A percentile compares a stretch with the other conserved stretches of the same genome.
These are phyloP conservation scores for Rhizoglyphus robini DNA, from an alignment of 1,140 invertebrate species.

Conservation along the genomic window DNA sequence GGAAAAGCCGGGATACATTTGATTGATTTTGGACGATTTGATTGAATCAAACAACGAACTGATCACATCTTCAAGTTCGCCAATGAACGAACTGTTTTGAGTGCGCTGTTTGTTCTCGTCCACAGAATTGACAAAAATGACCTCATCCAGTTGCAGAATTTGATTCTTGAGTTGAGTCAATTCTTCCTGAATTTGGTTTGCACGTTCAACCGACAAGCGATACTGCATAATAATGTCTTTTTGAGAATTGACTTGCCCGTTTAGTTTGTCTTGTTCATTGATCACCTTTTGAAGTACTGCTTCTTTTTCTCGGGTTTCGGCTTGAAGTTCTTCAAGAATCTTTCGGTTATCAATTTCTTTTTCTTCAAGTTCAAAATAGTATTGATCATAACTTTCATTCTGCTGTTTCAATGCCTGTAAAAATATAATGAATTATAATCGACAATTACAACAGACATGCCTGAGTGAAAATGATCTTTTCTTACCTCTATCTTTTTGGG, in stretches of 20 bases:
- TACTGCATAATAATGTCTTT: not conserved
- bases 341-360: not conserved
- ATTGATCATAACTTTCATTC: not conserved
- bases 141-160: too few species aligned
- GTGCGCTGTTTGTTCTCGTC: too few species aligned
- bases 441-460: not conserved
- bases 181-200: not conserved
- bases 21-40: not conserved
- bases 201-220: not conserved
- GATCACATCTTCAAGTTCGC: too few species aligned
- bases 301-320: not conserved
- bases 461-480: not conserved
- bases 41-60: too few species aligned
- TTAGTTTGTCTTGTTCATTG: not conserved
- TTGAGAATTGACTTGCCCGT: not conserved
- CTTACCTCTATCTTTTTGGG: not conserved
- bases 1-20: not conserved
- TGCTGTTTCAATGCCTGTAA: not conserved
- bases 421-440: too few species aligned
- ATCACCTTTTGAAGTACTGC: not conserved
- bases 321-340: not conserved
- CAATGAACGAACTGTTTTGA: too few species aligned
- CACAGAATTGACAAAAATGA: too few species aligned
- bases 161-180: not conserved
- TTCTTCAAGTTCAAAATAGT: not conserved